phyloP scores from a whole-genome alignment of 2,888 invertebrate genomes.

The Drosophila recens region DNA sequence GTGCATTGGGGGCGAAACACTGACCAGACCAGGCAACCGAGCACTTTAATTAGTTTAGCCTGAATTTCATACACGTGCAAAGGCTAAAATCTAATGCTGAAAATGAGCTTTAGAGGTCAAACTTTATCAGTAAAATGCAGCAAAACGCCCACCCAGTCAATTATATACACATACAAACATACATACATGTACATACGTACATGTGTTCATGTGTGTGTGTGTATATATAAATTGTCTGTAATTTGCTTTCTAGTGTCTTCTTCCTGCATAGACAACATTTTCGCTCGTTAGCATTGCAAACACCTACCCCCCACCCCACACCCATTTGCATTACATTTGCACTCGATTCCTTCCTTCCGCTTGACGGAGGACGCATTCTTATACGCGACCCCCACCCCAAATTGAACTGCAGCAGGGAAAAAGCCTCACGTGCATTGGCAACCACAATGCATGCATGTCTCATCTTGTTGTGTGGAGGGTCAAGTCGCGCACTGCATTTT shows the following conservation, averaged over 20 bases:
- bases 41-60: slow-evolving; percentile 69
- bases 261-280: slow-evolving; percentile 72
- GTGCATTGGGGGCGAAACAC: slow-evolving; percentile 11
- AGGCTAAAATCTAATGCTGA: slow-evolving; percentile 61
- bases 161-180: slow-evolving; percentile 18
- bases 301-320: slow-evolving; percentile 21
- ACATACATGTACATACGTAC: neutral
- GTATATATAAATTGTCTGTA: slow-evolving; percentile 63
- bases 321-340: slow-evolving; percentile 28
- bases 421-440: slow-evolving; percentile 70
- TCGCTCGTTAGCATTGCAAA: slow-evolving; percentile 58
- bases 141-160: slow-evolving; percentile 49
- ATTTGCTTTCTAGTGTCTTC: slow-evolving; percentile 73
- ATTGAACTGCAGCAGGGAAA: slow-evolving; percentile 61
- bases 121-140: slow-evolving; percentile 55
- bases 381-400: neutral
- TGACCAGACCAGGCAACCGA: slow-evolving; percentile 10
- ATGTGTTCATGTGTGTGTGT: slow-evolving; percentile 12
- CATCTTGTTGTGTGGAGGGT: slow-evolving; percentile 61
- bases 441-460: slow-evolving; percentile 25
- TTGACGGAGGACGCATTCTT: slow-evolving; percentile 25
- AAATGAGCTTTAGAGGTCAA: slow-evolving; percentile 72
- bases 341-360: slow-evolving; percentile 65
- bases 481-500: slow-evolving; percentile 62
- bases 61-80: slow-evolving; percentile 64